Evolutionary conservation across 2,888 invertebrate genomes (phyloP).

Genomic region (Lacanobia oleracea): DNA sequence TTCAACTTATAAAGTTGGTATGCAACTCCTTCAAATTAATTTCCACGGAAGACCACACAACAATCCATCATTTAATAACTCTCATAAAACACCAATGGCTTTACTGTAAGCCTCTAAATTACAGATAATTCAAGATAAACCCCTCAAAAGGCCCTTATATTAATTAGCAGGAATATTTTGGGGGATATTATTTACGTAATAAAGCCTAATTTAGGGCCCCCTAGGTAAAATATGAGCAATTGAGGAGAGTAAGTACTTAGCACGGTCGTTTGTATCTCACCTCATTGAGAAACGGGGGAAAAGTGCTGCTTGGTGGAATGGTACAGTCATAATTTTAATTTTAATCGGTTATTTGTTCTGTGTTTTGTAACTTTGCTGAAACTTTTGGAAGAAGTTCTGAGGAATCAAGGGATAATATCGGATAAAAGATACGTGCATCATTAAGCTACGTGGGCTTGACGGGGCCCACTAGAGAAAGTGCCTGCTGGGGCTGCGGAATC

Average conservation of each 20-base stretch:
- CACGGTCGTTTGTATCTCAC: conserved; percentile 70
- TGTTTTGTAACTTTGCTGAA: background rate
- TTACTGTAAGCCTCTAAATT: conserved; percentile 67
- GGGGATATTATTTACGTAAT: conserved; percentile 89
- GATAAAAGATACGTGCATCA: background rate
- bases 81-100: conserved; percentile 57
- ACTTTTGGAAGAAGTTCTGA: background rate
- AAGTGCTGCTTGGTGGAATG: conserved; percentile 18
- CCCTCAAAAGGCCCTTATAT: conserved; percentile 85
- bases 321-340: conserved; percentile 26
- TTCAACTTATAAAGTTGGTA: too few species aligned
- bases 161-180: conserved; percentile 89
- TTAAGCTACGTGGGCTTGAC: too few species aligned
- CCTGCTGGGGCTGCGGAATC: too few species aligned
- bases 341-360: conserved; percentile 9
- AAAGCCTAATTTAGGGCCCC: conserved; percentile 88
- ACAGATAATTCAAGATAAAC: conserved; percentile 74
- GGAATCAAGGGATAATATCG: too few species aligned
- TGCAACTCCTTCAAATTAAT: background rate
- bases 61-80: conserved; percentile 31
- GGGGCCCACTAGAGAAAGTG: too few species aligned
- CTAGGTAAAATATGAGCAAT: conserved; percentile 88
- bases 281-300: conserved; percentile 57
- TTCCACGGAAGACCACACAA: background rate
- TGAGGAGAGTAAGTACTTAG: conserved; percentile 85